Base-by-base conservation (phyloP, 2,797 vertebrate genomes). In the Manis crassicaudata region DNA sequence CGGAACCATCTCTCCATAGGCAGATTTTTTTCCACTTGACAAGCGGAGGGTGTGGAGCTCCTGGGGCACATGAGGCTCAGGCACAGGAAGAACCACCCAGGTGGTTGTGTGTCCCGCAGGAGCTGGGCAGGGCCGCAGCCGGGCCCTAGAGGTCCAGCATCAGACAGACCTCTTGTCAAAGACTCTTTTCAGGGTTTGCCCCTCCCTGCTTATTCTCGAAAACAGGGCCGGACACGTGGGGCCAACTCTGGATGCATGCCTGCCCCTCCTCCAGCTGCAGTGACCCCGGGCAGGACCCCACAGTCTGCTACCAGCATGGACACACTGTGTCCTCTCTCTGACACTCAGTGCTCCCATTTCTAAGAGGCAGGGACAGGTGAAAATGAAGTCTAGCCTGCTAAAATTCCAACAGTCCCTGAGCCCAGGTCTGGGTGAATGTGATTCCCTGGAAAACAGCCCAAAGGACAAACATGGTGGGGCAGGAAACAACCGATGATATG, bases 71-170 rank as follows among this genome's bases (percentile, higher is more conserved):
- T 5, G 50, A 58, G 40, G 40, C n/a, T 21, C 62, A 37, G 0
- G 0, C 20, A 13, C 0, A 5, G 21, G 32, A 0, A 0, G 46
- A 2, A 62, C 2, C 13, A 9, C 25, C 52, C 50, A 60, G 37
- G 81, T n/a, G 65, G 25, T 25, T 20, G 0, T 3, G n/a, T 0
- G 32, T 23, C 43, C 60, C 76, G 9, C 12, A 6, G 46, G 8
- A 75, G 43, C 35, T 0, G 0, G 70, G 52, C 72, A 46, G 43
- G 52, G 18, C 35, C 23, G 18, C 8, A 37, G 56, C 46, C 43
- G 13, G 68, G 40, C 37, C 1, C n/a, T 17, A 4, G 1, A 77
- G 37, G 40, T 29, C 85, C 27, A 35, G 54, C 14, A 58, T 62
- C 65, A 56, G 29, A 32, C 82, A 60, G 40, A 35, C 11, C 43